Percentiles rank a stretch among this genome's conserved stretches.
These are phyloP conservation scores for Ooceraea biroi DNA, from an alignment of 1,140 invertebrate genomes.

Conservation along the genomic window DNA sequence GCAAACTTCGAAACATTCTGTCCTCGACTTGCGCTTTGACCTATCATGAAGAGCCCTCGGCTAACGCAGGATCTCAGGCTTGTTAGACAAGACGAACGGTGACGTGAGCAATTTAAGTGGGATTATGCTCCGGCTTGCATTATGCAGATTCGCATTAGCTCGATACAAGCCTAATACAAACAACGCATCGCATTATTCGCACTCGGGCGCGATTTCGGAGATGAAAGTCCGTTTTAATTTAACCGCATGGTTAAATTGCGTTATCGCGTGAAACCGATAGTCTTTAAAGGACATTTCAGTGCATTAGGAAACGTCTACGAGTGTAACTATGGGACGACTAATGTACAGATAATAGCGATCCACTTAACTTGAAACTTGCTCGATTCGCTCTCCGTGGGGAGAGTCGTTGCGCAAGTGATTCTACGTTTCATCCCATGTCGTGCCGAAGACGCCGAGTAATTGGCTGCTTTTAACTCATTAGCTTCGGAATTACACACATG, in stretches of 20 bases:
- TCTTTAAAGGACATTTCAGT: neutral
- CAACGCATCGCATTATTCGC: too few relatives aligned
- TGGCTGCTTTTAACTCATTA: conserved; percentile 9
- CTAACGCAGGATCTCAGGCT: neutral
- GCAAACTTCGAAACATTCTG: neutral
- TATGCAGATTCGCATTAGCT: neutral
- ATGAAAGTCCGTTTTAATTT: neutral
- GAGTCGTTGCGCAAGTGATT: neutral
- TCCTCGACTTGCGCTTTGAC: neutral
- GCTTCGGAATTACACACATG: neutral
- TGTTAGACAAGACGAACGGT: neutral
- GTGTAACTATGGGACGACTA: neutral
- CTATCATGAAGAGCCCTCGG: neutral
- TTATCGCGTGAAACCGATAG: neutral
- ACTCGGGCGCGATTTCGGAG: neutral
- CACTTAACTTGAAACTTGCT: conserved; percentile 2
- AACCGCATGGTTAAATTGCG: neutral
- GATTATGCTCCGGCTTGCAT: neutral
- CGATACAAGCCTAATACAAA: conserved; percentile 9
- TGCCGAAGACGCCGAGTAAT: neutral
- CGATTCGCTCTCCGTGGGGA: neutral
- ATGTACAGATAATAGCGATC: neutral
- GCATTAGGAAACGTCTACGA: conserved; percentile 1
- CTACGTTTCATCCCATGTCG: conserved; percentile 3
- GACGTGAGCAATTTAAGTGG: neutral